A percentile compares a stretch with the other conserved stretches of the same genome.
These are phyloP conservation scores for Procambarus clarkii DNA, from an alignment of 1,140 invertebrate genomes.

Conservation along the genomic window DNA sequence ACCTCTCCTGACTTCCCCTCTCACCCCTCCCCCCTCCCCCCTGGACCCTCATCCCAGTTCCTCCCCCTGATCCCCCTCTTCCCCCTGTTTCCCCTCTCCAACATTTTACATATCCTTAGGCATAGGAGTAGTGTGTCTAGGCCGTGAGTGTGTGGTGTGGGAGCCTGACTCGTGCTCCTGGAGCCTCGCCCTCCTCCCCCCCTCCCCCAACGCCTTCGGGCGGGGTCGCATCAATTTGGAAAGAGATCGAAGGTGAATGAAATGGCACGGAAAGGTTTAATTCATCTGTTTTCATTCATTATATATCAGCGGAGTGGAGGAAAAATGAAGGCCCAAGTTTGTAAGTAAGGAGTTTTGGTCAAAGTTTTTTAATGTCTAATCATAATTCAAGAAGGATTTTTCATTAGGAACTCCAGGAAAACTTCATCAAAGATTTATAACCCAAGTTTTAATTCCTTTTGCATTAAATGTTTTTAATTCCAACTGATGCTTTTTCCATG, in stretches of 20 bases:
- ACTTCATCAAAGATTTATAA: constrained; percentile 68
- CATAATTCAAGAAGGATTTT: constrained; percentile 70
- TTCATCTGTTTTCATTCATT: constrained; percentile 70
- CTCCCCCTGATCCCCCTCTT: too few relatives aligned
- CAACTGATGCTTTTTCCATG: constrained; percentile 70
- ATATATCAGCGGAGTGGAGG: constrained; percentile 65
- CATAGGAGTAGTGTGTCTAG: too few relatives aligned
- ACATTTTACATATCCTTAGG: too few relatives aligned
- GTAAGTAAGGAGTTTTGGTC: constrained; percentile 70
- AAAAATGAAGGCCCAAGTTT: constrained; percentile 68
- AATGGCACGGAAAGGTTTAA: constrained; percentile 49
- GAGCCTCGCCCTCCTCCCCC: too few relatives aligned
- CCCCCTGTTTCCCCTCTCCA: too few relatives aligned
- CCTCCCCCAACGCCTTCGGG: too few relatives aligned
- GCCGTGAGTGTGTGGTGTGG: too few relatives aligned
- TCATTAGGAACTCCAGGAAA: constrained; percentile 65
- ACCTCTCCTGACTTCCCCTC: too few relatives aligned
- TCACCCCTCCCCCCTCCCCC: neutral
- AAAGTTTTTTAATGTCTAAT: constrained; percentile 70
- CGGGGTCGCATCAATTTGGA: constrained; percentile 36
- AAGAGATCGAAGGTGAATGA: constrained; percentile 49
- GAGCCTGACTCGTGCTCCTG: too few relatives aligned
- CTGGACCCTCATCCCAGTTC: too few relatives aligned
- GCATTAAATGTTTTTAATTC: constrained; percentile 71
- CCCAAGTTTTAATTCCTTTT: constrained; percentile 70